Evolutionary conservation across 2,113 vertebrate genomes (phyloP).

Genomic region (Tachuris rubrigastra): DNA sequence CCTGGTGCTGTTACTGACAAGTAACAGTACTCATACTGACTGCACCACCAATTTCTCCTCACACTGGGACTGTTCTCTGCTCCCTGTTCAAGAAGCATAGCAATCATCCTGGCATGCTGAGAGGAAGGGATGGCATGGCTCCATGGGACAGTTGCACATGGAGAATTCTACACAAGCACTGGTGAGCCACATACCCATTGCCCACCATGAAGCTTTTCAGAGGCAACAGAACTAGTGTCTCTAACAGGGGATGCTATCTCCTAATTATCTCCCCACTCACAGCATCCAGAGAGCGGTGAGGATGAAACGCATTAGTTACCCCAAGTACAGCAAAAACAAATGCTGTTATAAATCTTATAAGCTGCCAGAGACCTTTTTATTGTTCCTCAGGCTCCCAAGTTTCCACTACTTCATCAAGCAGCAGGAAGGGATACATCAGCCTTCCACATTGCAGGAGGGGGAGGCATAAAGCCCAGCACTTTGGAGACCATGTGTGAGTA

Average conservation of each 20-base stretch:
- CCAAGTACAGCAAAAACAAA: conserved; percentile 12
- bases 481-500: neutral
- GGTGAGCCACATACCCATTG: neutral
- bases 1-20: neutral
- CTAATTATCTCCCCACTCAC: neutral
- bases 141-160: neutral
- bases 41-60: neutral
- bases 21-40: neutral
- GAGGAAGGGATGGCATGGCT: neutral
- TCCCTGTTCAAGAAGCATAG: neutral
- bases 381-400: neutral
- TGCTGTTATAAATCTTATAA: neutral
- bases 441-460: rapidly evolving
- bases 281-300: neutral
- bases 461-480: neutral
- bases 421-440: neutral
- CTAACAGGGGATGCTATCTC: neutral
- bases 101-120: neutral
- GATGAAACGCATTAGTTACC: neutral
- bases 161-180: neutral
- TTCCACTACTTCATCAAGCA: conserved; percentile 35
- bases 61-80: rapidly evolving
- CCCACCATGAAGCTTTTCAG: neutral
- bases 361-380: neutral
- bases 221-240: neutral